Evolutionary conservation across 2,113 vertebrate genomes (phyloP), one percentile per base, ranked within the genome.

Genomic region (Poeciliopsis turrubarensis): DNA sequence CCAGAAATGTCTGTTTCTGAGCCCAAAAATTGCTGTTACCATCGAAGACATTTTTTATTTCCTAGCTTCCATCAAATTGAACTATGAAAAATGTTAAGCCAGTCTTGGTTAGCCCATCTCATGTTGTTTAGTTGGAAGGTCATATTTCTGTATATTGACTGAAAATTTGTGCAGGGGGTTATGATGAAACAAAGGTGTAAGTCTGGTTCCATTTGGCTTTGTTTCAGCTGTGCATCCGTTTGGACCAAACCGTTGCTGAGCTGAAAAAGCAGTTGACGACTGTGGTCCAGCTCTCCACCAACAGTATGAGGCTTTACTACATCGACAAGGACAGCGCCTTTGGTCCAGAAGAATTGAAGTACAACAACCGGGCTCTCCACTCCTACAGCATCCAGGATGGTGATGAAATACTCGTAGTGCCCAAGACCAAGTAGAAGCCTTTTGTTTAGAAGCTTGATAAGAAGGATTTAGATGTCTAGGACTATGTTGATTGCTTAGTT

Each of bases 331-430:
- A 70, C 84, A 84, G 87, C 25, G 94, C 95, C 41, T 99, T 98
- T 3, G 97, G 97, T 25, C 97, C 97, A 0, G 98, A 99, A 84
- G 97, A 99, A 84, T 94, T 99, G 96, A 99, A 96, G 79, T 98
- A 96, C 92, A 97, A 95, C 91, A 95, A 96, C 0, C 94, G 97
- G 51, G 96, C 94, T 0, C 90, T 99, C 85, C 97, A 99, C 81
- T 99, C 96, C 17, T 99, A 98, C 44, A 96, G 95, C 93, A 98
- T 99, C 89, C 96, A 95, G 51, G 97, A 99, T 39, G 97, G 98
- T 15, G 97, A 98, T 69, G 96, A 97, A 92, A 95, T 99, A 78
- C 96, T 96, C 8, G 97, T 99, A 87, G 97, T 98, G 78, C 95
- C 97, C 80, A 97, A 98, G 89, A 95, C 93, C 87, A 98, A 99